Evolutionary conservation across 2,888 invertebrate genomes (phyloP).

Genomic region (Dioctria linearis): DNA sequence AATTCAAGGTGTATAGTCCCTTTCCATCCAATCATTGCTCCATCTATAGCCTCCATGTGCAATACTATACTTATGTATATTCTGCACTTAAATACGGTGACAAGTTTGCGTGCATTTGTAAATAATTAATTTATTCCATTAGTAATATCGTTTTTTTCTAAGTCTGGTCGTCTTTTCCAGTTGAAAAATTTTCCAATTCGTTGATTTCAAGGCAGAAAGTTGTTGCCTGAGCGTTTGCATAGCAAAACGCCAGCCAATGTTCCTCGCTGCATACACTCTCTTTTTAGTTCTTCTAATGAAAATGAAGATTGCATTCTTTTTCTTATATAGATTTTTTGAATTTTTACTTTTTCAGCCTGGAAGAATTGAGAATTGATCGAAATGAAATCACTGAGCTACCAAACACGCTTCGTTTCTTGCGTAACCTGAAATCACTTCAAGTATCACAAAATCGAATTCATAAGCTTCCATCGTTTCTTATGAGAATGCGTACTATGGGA

Average conservation of each 20-base stretch:
- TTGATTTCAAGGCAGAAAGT: slow-evolving; percentile 52
- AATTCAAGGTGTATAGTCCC: too few species aligned
- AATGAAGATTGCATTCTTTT: neutral
- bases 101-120: neutral
- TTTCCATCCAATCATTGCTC: too few species aligned
- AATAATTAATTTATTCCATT: neutral
- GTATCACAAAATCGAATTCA: slow-evolving; percentile 74
- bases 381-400: slow-evolving; percentile 80
- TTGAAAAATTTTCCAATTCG: slow-evolving; percentile 46
- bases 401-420: slow-evolving; percentile 75
- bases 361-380: slow-evolving; percentile 80
- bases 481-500: slow-evolving; percentile 74
- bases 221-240: neutral
- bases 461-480: slow-evolving; percentile 71
- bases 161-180: slow-evolving; percentile 23
- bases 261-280: neutral
- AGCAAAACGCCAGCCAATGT: too few species aligned
- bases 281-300: neutral
- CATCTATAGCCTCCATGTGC: too few species aligned
- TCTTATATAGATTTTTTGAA: neutral
- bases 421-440: slow-evolving; percentile 75
- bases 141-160: neutral
- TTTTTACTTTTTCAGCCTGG: slow-evolving; percentile 73
- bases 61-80: too few species aligned
- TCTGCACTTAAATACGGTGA: neutral